Base-by-base conservation (phyloP, 2,888 invertebrate species). In the Drosophila neonasuta region DNA sequence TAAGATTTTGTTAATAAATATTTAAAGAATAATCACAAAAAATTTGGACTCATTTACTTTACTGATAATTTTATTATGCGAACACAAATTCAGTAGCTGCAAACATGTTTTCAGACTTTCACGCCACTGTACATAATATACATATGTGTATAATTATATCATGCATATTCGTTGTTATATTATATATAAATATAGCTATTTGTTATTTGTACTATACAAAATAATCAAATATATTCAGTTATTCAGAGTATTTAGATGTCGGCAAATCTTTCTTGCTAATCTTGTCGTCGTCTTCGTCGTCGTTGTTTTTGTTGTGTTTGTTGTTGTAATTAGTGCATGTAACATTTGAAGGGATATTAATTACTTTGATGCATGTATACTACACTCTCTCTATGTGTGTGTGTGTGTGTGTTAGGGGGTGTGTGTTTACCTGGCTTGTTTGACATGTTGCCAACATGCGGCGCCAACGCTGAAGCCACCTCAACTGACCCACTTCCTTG, bases 301-400 rank as follows among this genome's bases (percentile, higher is more conserved):
- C 54, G 54, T 54, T 68, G 57, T 48, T 59, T 51, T 59, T 70
- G 67, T 42, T 41, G 29, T 48, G 52, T 58, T 64, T 77, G 75
- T 75, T 75, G 76, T 73, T 78, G 86, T 82, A 82, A 82, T 82
- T 82, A 83, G 81, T 80, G 80, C 80, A 82, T 82, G 86, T 80
- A 67, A 69, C 84, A 86, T 83, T 83, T 80, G 84, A 83, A 83
- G 78, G 86, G 74, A 86, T 82, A 82, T 82, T 82, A 83, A 82
- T 82, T 82, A 82, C 83, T 82, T 83, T 80, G 80, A 86, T 86
- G 84, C 68, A 77, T 62, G 71, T 64, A 52, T 60, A 30, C 49
- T 29, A 59, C 44, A 24, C 39, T 49, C 15, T 46, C 9, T 41
- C 17, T 36, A 30, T 57, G 46, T 59, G 52, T 45, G 52, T 63